Base-by-base conservation (phyloP, 2,888 invertebrate species). In the Parnassius apollo region DNA sequence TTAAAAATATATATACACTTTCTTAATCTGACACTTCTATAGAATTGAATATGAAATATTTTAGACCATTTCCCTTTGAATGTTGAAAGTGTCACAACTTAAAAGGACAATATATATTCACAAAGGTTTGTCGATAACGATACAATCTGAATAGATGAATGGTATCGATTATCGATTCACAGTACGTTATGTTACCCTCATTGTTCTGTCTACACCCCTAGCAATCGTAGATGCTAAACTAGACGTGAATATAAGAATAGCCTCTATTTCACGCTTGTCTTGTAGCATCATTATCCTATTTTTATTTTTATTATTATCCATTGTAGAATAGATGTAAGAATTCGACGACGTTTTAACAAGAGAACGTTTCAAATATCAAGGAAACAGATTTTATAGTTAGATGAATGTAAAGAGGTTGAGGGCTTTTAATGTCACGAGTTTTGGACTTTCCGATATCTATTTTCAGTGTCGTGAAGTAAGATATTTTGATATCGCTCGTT, bases 181-280 rank as follows among this genome's bases (percentile, higher is more conserved):
- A 72, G 73, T 76, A 69, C 73, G 76, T 77, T 75, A 75, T 81
- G 83, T 84, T 82, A 81, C 83, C 81, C 83, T 84, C 85, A 91
- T 91, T 91, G 90, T 89, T 75, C 86, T 89, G 90, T 90, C 90
- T 72, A 64, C 82, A 82, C 79, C 84, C 83, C 82, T 81, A 80
- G 81, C 82, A 49, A 13, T 69, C 71, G 70, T 68, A 64, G 71
- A 74, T 72, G 75, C 72, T 80, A 79, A 82, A 80, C 79, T 81
- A 83, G 85, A 81, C 84, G 81, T 76, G 75, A 73, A 78, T 77
- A 76, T 77, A 77, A 88, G 85, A 88, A 88, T 85, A 75, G 78
- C 75, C 74, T 74, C 78, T 83, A 82, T 84, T 80, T 81, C 75
- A 75, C 77, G 75, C 69, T 65, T 75, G 74, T 75, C 79, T 69